phyloP scores from a whole-genome alignment of 2,113 vertebrate species.

The Chunga burmeisteri region DNA sequence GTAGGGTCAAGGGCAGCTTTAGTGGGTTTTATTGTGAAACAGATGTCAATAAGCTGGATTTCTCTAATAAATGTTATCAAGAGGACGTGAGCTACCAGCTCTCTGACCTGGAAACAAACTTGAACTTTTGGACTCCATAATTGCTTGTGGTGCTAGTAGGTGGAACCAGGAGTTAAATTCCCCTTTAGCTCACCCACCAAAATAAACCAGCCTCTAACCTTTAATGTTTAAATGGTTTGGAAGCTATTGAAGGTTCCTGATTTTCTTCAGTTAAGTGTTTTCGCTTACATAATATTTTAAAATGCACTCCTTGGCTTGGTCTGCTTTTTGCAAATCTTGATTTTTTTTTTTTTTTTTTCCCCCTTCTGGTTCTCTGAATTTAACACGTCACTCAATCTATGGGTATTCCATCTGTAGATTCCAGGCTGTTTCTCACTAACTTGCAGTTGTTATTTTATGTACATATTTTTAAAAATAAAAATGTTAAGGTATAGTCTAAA shows the following conservation, averaged over 20 bases:
- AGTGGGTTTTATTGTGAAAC: constrained; percentile 37
- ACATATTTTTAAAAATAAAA: background rate
- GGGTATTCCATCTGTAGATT: background rate
- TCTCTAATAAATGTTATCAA: background rate
- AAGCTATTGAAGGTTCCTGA: background rate
- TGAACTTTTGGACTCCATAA: constrained; percentile 12
- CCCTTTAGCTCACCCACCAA: background rate
- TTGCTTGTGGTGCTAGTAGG: background rate
- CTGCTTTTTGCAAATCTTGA: background rate
- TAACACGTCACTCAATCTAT: rapidly evolving
- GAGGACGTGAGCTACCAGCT: background rate
- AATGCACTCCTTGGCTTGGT: background rate
- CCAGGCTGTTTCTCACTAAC: background rate
- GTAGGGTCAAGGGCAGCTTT: constrained; percentile 10
- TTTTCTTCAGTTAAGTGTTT: background rate
- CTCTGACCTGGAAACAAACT: constrained; percentile 6
- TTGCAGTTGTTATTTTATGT: background rate
- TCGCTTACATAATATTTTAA: background rate
- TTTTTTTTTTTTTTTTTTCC: background rate
- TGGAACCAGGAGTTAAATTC: constrained; percentile 1
- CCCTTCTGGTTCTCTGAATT: background rate
- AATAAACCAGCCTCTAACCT: background rate
- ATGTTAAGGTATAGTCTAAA: background rate
- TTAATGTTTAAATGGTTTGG: background rate
- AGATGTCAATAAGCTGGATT: background rate